phyloP scores from a whole-genome alignment of 2,888 invertebrate species.

The Pachliopta kotzebuea region DNA sequence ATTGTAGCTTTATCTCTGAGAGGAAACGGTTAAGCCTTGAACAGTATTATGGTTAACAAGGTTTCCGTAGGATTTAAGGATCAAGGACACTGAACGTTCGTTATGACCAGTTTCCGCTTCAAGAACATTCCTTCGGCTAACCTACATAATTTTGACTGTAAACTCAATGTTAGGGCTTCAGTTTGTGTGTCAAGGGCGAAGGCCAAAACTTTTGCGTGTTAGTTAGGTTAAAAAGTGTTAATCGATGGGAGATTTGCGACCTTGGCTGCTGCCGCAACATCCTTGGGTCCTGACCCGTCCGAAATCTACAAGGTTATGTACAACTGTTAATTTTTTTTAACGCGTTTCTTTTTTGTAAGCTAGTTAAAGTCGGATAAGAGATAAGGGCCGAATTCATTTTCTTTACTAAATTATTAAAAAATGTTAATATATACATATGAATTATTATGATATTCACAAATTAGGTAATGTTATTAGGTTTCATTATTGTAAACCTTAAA shows the following conservation, averaged over 20 bases:
- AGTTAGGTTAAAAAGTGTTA: constrained; percentile 40
- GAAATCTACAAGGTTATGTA: constrained; percentile 45
- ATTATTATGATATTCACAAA: no score
- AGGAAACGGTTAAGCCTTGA: constrained; percentile 18
- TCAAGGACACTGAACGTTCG: constrained; percentile 37
- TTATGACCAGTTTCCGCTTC: constrained; percentile 48
- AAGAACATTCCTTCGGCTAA: constrained; percentile 49
- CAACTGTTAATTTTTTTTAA: neutral
- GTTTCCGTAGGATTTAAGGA: constrained; percentile 29
- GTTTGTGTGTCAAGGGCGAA: constrained; percentile 75
- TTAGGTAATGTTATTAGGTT: no score
- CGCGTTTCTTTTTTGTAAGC: no score
- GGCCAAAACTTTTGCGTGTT: constrained; percentile 72
- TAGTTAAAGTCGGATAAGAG: no score
- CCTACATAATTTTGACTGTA: constrained; percentile 65
- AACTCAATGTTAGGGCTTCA: constrained; percentile 38
- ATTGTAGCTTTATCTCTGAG: constrained; percentile 1
- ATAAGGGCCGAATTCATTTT: no score
- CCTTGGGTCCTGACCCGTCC: constrained; percentile 68
- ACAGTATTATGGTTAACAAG: constrained; percentile 19
- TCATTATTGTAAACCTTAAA: no score
- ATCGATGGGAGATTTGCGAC: constrained; percentile 77
- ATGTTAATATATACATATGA: no score
- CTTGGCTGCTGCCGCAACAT: constrained; percentile 63
- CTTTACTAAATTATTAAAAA: no score